Conservation (phyloP, 2,113 vertebrate genomes). For the Eidolon helvum region DNA sequence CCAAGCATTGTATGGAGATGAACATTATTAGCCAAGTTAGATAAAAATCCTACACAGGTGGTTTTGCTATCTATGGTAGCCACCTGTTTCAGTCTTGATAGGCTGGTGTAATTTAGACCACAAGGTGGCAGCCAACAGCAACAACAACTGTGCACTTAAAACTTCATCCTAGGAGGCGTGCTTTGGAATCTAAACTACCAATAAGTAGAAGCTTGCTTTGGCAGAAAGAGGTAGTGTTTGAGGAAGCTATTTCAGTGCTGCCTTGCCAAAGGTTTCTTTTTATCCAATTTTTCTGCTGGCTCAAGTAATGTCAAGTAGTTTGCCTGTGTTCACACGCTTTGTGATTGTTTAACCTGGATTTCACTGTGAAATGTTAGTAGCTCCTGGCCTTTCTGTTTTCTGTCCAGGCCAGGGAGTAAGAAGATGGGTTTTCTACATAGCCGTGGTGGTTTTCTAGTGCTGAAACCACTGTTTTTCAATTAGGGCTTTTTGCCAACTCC, state of each 20-base stretch:
- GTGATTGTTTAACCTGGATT: conserved; percentile 64
- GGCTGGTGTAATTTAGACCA: background rate
- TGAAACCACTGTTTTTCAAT: background rate
- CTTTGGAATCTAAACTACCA: background rate
- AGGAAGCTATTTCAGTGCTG: conserved; percentile 4
- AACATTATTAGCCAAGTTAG: background rate
- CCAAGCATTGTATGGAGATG: background rate
- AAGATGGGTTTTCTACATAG: background rate
- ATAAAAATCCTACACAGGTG: background rate
- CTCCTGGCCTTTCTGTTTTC: background rate
- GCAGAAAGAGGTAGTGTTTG: conserved; percentile 32
- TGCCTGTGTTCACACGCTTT: conserved; percentile 9
- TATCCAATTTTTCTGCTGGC: conserved; percentile 50
- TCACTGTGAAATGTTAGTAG: background rate
- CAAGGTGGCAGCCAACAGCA: conserved; percentile 53
- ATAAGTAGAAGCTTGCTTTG: conserved; percentile 30
- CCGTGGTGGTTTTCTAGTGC: background rate
- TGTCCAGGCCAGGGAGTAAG: background rate
- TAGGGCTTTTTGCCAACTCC: background rate
- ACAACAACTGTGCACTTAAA: background rate
- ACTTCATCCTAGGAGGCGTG: background rate
- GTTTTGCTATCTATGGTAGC: background rate
- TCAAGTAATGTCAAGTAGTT: conserved; percentile 18
- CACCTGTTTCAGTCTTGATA: background rate
- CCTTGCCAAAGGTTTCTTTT: conserved; percentile 38